Conservation (phyloP, 92 coral and sea anemone genomes). For the Palythoa heliodiscus region DNA sequence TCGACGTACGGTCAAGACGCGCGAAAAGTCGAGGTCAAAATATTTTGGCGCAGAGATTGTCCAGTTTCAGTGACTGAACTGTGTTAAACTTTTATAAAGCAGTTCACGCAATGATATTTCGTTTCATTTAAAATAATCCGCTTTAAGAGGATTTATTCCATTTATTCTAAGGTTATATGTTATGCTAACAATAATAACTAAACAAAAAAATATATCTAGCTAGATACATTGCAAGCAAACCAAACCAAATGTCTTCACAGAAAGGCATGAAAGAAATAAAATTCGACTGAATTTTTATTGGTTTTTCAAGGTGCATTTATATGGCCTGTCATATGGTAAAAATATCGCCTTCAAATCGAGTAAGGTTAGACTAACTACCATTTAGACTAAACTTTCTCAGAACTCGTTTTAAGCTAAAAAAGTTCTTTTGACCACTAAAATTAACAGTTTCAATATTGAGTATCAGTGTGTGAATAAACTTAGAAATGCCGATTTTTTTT, state of each 20-base stretch:
- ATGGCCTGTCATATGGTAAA: background rate
- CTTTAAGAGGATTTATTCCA: slow-evolving; percentile 1
- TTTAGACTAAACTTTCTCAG: background rate
- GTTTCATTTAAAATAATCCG: background rate
- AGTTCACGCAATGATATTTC: background rate
- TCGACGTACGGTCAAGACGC: too few species aligned
- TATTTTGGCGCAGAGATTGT: background rate
- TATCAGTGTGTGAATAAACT: background rate
- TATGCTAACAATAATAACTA: background rate
- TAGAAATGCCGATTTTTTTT: background rate
- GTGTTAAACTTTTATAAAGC: background rate
- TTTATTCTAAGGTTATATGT: background rate
- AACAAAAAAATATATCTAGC: background rate
- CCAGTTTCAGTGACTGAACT: background rate
- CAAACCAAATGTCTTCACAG: background rate
- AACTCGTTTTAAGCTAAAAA: background rate
- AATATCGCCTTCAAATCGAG: background rate
- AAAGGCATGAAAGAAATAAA: background rate
- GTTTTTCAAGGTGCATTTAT: background rate
- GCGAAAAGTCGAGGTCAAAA: background rate
- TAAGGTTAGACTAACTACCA: background rate
- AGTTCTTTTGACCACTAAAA: background rate
- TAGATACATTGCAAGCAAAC: background rate
- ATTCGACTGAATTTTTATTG: background rate
- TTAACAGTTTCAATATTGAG: background rate